Conservation (phyloP, 2,113 vertebrate species). For the Nothocercus julius region DNA sequence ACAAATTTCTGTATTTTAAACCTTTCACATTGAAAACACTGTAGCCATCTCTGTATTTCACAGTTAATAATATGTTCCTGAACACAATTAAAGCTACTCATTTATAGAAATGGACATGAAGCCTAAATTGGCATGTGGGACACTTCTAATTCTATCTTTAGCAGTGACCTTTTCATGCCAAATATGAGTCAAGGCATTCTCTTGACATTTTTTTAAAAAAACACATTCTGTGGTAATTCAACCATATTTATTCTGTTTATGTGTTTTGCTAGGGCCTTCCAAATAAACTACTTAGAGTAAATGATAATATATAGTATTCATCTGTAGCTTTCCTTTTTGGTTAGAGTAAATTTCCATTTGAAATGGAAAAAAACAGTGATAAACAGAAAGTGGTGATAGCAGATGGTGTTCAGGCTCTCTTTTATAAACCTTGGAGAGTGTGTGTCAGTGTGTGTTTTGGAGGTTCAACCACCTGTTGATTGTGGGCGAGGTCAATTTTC, state of each 20-base stretch:
- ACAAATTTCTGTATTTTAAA: not conserved
- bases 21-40: not conserved
- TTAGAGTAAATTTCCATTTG: not conserved
- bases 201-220: not conserved
- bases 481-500: not conserved
- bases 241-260: not conserved
- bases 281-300: not conserved
- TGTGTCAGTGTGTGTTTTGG: not conserved
- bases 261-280: not conserved
- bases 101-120: conserved; percentile 37
- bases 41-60: not conserved
- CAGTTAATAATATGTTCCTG: not conserved
- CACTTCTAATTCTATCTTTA: conserved; percentile 27
- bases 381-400: not conserved
- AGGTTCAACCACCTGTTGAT: not conserved
- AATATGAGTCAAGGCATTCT: conserved; percentile 1
- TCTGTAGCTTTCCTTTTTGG: not conserved
- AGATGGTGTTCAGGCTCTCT: not conserved
- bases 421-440: not conserved
- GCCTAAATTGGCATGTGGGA: not conserved
- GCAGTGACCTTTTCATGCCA: conserved; percentile 34
- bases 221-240: not conserved
- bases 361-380: not conserved
- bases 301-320: not conserved
- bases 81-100: conserved; percentile 7